phyloP scores from a whole-genome alignment of 2,888 invertebrate genomes.

The Leucoma salicis region DNA sequence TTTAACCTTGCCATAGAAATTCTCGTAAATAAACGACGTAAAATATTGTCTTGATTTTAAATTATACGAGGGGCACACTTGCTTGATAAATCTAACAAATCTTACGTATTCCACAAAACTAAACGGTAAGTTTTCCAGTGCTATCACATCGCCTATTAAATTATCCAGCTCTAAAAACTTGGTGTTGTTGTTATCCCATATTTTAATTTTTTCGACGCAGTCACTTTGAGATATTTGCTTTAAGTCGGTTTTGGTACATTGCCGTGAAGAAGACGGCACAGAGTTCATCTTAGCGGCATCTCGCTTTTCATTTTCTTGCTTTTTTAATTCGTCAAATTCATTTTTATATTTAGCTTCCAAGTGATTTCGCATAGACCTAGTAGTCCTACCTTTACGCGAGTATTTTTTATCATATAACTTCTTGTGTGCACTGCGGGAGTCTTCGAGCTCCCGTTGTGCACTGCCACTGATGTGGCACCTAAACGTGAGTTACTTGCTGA shows the following conservation, averaged over 20 bases:
- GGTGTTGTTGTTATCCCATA: slow-evolving; percentile 12
- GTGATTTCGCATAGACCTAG: slow-evolving; percentile 17
- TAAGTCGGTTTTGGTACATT: slow-evolving; percentile 10
- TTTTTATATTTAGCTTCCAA: slow-evolving; percentile 14
- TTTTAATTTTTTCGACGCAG: slow-evolving; percentile 6
- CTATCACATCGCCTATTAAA: slow-evolving; percentile 19
- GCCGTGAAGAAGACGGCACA: slow-evolving; percentile 15
- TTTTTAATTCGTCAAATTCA: slow-evolving; percentile 9
- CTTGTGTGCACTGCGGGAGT: too few relatives aligned
- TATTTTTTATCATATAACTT: slow-evolving; percentile 18
- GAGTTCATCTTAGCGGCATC: slow-evolving; percentile 8
- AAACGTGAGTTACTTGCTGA: too few relatives aligned
- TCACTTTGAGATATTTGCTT: slow-evolving; percentile 7
- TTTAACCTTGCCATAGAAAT: slow-evolving; percentile 22
- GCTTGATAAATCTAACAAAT: slow-evolving; percentile 23
- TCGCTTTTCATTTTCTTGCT: slow-evolving; percentile 12
- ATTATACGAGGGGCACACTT: slow-evolving; percentile 22
- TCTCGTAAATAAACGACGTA: slow-evolving; percentile 21
- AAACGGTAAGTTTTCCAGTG: slow-evolving; percentile 23
- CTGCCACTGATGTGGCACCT: too few relatives aligned
- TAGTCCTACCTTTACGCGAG: slow-evolving; percentile 19
- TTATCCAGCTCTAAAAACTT: slow-evolving; percentile 11
- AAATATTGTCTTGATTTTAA: slow-evolving; percentile 25
- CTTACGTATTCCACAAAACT: slow-evolving; percentile 24
- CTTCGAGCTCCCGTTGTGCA: too few relatives aligned